Conservation (phyloP, 2,113 vertebrate genomes). For the Bothrops jararaca region DNA sequence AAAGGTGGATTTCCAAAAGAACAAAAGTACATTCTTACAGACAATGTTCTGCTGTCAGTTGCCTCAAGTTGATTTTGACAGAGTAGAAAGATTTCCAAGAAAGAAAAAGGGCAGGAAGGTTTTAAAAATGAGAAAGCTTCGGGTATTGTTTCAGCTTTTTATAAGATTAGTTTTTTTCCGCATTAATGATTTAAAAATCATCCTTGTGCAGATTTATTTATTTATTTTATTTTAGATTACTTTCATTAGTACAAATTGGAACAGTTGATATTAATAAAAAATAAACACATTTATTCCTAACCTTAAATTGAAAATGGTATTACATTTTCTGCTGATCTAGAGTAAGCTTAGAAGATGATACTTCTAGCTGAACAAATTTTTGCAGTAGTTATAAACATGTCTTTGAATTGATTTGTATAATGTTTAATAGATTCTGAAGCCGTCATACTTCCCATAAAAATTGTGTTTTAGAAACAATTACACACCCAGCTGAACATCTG, state of each 20-base stretch:
- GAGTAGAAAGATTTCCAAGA: not conserved
- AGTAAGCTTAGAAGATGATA: not conserved
- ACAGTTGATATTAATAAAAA: not conserved
- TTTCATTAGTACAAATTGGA: not conserved
- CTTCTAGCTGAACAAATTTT: not conserved
- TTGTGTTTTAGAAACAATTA: not conserved
- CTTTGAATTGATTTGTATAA: not conserved
- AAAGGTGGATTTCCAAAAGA: not conserved
- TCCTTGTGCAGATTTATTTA: not conserved
- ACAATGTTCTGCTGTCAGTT: not conserved
- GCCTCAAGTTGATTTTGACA: not conserved
- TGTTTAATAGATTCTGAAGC: not conserved
- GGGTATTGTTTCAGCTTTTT: not conserved
- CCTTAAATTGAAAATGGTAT: not conserved
- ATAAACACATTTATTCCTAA: not conserved
- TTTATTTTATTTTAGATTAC: too few species aligned
- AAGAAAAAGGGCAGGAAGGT: not conserved
- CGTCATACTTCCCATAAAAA: not conserved
- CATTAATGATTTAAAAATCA: not conserved
- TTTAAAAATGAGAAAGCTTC: not conserved
- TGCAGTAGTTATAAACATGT: not conserved
- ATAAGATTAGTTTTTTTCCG: not conserved
- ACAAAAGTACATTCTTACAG: not conserved
- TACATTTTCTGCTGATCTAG: not conserved
- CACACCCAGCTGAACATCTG: not conserved